Evolutionary conservation across 2,113 vertebrate genomes (phyloP), one percentile per base, ranked within the genome.

Genomic region (Phoenicopterus ruber): DNA sequence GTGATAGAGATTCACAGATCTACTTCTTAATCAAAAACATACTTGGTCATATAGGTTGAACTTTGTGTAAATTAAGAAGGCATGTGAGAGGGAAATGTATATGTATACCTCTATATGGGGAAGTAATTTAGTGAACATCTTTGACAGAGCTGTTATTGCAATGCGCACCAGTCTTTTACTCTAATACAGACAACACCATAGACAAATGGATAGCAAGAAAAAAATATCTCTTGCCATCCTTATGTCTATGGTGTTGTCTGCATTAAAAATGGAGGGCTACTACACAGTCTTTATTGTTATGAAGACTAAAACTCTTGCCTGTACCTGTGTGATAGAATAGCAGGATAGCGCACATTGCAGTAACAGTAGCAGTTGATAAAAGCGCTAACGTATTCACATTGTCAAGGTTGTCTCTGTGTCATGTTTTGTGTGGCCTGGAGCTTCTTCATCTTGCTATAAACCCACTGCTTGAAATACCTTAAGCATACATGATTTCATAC

Each of bases 321-420:
- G 20, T 26, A 44, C 14, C 26, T 52, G 2, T 17, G n/a, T 28
- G 26, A 58, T 17, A 50, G 34, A 59, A 47, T 13, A 67, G 26
- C 62, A 72, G 52, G 24, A 50, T 14, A 44, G 38, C 0, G 0
- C 42, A 52, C 28, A 42, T 19, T 66, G 11, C 13, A 73, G 4
- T 29, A 81, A 46, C 34, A 69, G 62, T 21, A 73, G 46, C 36
- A 66, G 50, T 34, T 66, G 63, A n/a, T 47, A 34, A 26, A 73
- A 31, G 9, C 54, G 28, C 25, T 74, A 49, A 49, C 34, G 34
- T 38, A 36, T 11, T 82, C 62, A 47, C 46, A 18, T 62, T 40
- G 31, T 80, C 40, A 65, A 61, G 26, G 49, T 18, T 61, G 9
- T 32, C n/a, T 76, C 63, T 79, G 11, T 69, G n/a, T 65, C 19